Base-by-base conservation (phyloP, 92 coral and sea anemone species). In the Galaxea fascicularis region DNA sequence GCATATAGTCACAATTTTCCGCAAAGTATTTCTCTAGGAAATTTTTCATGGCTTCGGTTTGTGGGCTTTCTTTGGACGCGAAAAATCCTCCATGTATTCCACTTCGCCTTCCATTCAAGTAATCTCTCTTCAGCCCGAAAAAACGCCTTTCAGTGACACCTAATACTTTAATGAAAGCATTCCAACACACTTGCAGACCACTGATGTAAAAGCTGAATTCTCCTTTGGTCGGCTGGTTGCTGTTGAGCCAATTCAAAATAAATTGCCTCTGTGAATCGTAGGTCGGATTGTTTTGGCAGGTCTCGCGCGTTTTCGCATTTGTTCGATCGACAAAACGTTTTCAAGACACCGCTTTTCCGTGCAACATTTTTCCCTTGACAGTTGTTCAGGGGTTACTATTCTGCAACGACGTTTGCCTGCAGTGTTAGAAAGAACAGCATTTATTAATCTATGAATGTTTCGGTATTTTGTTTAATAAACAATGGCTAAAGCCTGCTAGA, bases 1-100 rank as follows among this genome's bases (percentile, higher is more conserved):
- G 92, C 71, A 88, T 74, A 60, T 60, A 87, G 71, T 90, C 96
- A 25, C 93, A 88, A 52, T 89, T 89, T 22, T 92, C 95, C 8
- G 73, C 24, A 45, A 92, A 90, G 63, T 76, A 90, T 52, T 76
- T 86, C 12, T 82, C 72, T n/a, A 92, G 76, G 52, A 90, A 93
- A 66, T 86, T 45, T 3, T 74, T 8, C 0, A 78, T 73, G 9
- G 76, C 78, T 20, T 90, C 90, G 4, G 73, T 67, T n/a, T 51
- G 67, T 1, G 53, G 78, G 1, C 44, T 28, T 20, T 56, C 58
- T 27, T 49, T 71, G 4, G 74, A 4, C 21, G 74, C 82, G 8
- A 72, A 60, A 10, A 83, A 56, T 0, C 86, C 74, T 5, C 95
- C 89, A 31, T 92, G 95, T 10, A 59, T 83, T 45, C 74, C 65